Evolutionary conservation across 2,888 invertebrate species (phyloP), one percentile per base, ranked within the genome.

Genomic region (Hydriomena furcata): DNA sequence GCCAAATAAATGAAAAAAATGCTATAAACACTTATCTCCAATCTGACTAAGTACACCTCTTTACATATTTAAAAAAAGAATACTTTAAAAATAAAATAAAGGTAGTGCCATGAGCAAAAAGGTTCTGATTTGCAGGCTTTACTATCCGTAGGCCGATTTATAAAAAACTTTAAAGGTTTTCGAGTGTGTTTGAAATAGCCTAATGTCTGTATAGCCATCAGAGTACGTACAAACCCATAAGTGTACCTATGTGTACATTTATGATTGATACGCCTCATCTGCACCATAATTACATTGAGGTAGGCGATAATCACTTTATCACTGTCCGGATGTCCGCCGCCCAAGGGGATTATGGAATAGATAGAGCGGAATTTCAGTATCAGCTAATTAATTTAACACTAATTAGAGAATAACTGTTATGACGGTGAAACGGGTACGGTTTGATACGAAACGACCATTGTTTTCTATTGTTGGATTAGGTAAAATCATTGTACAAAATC

Each of bases 291-390:
- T 73, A 66, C 63, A 48, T 61, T 45, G 65, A 46, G 54, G 64
- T 52, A 62, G 64, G 68, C 63, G 73, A 68, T 79, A 79, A 80
- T 79, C 76, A 72, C 71, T 71, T 78, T 78, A 80, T 78, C 72
- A 67, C 65, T 54, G 62, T 61, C 58, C 54, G 30, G 10, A 25
- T 27, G 31, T 37, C 51, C 60, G 35, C 24, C 13, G 51, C 49
- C 63, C 60, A 58, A 25, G 12, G 53, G 53, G 58, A 53, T 34
- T 40, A 47, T 34, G 28, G 32, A 34, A 12, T 32, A 25, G 48
- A 52, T 53, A 53, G 50, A 11, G 48, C 45, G 41, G 37, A 48
- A 53, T 52, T 47, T 46, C 48, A 46, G 46, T 40, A 42, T 21
- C 49, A 38, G 42, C 27, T 55, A 57, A 61, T 61, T 57, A 57